Evolutionary conservation across 2,113 vertebrate genomes (phyloP).

Genomic region (Rhombomys opimus): DNA sequence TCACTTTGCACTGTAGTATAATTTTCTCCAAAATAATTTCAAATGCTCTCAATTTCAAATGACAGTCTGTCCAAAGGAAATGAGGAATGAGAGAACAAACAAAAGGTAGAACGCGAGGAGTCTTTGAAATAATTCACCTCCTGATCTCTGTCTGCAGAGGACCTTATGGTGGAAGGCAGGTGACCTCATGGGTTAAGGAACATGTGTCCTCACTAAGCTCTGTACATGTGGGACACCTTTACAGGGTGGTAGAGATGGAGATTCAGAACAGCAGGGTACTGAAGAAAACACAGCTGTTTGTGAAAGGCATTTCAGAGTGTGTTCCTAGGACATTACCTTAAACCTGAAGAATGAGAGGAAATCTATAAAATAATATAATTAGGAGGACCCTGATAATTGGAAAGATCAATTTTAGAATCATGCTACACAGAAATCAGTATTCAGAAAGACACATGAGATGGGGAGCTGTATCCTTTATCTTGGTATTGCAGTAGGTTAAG

Average conservation of each 20-base stretch:
- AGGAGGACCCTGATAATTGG: background rate
- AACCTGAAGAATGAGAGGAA: background rate
- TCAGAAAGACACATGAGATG: background rate
- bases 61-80: background rate
- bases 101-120: background rate
- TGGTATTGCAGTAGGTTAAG: background rate
- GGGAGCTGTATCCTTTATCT: background rate
- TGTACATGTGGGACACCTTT: background rate
- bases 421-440: background rate
- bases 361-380: background rate
- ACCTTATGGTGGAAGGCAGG: background rate
- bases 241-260: background rate
- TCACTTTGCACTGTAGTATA: background rate
- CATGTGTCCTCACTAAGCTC: background rate
- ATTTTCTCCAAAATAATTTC: background rate
- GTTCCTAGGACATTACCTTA: background rate
- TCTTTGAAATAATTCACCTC: background rate
- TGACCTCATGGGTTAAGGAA: background rate
- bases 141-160: background rate
- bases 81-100: background rate
- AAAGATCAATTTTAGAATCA: constrained; percentile 21
- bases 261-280: background rate
- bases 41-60: background rate
- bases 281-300: background rate
- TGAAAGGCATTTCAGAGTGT: background rate